Percentiles rank a stretch among this genome's conserved stretches.
These are phyloP conservation scores for Saccostrea echinata DNA, from an alignment of 1,140 invertebrate species.

Conservation along the genomic window DNA sequence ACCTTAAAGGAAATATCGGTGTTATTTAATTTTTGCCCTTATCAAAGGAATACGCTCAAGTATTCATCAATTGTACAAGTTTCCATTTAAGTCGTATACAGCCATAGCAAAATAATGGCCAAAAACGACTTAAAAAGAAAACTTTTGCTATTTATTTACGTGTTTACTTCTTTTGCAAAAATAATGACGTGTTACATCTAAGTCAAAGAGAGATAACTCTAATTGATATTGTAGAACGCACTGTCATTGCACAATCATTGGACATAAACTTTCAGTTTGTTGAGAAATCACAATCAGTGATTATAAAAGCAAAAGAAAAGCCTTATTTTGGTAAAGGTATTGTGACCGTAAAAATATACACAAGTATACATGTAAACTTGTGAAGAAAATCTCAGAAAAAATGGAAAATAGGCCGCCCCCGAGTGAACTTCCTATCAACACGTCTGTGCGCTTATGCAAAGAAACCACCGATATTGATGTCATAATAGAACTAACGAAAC, in stretches of 20 bases:
- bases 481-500: conserved; percentile 74
- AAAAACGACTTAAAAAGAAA: too few species aligned
- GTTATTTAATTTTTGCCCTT: too few species aligned
- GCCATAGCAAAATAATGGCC: too few species aligned
- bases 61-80: too few species aligned
- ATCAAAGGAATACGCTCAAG: too few species aligned
- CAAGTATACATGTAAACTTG: not conserved
- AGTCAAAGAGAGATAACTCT: not conserved
- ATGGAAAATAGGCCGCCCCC: not conserved
- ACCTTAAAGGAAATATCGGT: too few species aligned
- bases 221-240: not conserved
- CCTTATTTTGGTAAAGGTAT: not conserved
- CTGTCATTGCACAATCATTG: not conserved
- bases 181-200: too few species aligned
- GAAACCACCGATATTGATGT: conserved; percentile 75
- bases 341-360: not conserved
- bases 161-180: too few species aligned
- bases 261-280: conserved; percentile 23
- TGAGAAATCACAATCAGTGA: conserved; percentile 33
- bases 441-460: conserved; percentile 70
- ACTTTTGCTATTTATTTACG: too few species aligned
- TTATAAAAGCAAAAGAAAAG: not conserved
- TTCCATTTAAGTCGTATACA: too few species aligned
- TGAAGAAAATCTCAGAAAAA: not conserved
- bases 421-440: conserved; percentile 50